phyloP scores from a whole-genome alignment of 2,888 invertebrate species.

The Acanthosepion esculentum region DNA sequence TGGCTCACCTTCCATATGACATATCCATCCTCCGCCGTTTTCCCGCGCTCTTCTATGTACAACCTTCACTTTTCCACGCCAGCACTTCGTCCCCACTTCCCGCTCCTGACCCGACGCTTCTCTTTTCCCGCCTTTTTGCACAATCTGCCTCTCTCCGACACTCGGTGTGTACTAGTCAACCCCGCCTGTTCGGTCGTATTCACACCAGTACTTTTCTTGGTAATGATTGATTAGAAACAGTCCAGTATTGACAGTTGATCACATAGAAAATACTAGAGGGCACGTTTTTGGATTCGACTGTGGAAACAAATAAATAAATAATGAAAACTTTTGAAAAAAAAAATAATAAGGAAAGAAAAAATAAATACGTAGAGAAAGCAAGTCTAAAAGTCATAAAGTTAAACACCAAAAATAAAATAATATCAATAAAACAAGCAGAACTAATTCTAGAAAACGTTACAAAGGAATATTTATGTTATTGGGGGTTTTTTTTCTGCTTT shows the following conservation, averaged over 20 bases:
- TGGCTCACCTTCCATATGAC: neutral
- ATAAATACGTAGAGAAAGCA: no score
- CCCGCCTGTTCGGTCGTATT: neutral
- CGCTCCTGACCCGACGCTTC: neutral
- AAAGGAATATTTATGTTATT: no score
- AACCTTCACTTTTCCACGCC: neutral
- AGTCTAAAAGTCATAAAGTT: no score
- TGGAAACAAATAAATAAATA: neutral
- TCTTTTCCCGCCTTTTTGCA: neutral
- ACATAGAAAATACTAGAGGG: neutral
- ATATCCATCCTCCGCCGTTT: neutral
- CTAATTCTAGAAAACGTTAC: no score
- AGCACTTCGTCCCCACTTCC: neutral
- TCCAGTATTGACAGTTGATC: neutral
- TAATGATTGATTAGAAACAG: neutral
- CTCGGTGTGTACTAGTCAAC: neutral
- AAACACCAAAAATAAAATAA: no score
- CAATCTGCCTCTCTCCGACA: neutral
- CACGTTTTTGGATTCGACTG: neutral
- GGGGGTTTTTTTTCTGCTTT: no score
- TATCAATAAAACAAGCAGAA: no score
- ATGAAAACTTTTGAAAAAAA: no score
- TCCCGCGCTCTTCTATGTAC: fast-evolving
- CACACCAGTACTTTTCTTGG: neutral
- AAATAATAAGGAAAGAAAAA: no score